Conservation (phyloP, 2,888 invertebrate genomes). For the Belgica antarctica region DNA sequence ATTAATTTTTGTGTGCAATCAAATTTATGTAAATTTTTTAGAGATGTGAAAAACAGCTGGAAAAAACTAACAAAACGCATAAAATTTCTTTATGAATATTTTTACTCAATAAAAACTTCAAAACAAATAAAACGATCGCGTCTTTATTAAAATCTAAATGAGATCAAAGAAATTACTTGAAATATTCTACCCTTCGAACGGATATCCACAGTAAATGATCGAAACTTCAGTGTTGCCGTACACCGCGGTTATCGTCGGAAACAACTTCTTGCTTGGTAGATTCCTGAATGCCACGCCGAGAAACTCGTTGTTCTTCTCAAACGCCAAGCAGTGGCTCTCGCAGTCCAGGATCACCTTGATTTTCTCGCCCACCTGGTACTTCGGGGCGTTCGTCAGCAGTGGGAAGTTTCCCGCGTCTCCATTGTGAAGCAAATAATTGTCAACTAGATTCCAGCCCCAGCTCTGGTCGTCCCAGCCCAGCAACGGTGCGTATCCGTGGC, state of each 20-base stretch:
- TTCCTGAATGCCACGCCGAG: conserved; percentile 96
- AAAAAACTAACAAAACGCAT: conserved; percentile 9
- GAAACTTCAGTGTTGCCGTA: conserved; percentile 99
- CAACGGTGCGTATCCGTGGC: conserved; percentile 92
- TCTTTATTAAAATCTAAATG: no score
- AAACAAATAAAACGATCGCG: neutral
- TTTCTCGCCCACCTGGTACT: conserved; percentile 96
- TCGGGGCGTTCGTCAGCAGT: conserved; percentile 90
- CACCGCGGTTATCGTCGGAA: conserved; percentile 95
- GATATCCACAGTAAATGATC: conserved; percentile 96
- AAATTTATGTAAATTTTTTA: conserved; percentile 27
- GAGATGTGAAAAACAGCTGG: conserved; percentile 12
- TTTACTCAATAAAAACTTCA: conserved; percentile 40
- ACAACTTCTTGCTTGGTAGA: conserved; percentile 87
- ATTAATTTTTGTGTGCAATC: conserved; percentile 29
- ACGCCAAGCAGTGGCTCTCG: conserved; percentile 93
- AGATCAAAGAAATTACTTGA: no score
- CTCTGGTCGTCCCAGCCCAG: conserved; percentile 91
- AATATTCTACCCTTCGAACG: conserved; percentile 81
- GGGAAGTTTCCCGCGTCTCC: conserved; percentile 94
- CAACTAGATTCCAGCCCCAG: conserved; percentile 99
- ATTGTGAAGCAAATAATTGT: conserved; percentile 94
- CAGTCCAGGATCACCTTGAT: conserved; percentile 97
- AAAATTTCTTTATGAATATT: conserved; percentile 34
- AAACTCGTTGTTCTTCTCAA: conserved; percentile 97